Evolutionary conservation across 2,113 vertebrate species (phyloP), one percentile per base, ranked within the genome.

Genomic region (Butorides virescens): DNA sequence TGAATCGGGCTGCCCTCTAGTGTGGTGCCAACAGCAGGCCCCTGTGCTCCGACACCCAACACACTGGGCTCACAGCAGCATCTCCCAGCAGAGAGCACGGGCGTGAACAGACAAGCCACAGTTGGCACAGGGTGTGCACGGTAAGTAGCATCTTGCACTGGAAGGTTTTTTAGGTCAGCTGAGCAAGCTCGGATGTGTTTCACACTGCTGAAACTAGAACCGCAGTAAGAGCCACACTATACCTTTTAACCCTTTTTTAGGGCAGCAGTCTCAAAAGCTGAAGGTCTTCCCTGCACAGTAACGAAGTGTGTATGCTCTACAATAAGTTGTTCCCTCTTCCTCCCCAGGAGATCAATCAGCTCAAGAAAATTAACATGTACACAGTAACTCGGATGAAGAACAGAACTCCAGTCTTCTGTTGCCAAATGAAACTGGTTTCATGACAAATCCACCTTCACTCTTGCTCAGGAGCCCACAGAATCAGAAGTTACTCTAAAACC

Each of bases 1-100:
- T 71, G 96, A 50, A 75, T 46, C 7, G 71, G 83, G 87, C 16
- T 95, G 96, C 96, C 97, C 92, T 87, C 97, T 96, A 89, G 91
- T 56, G 97, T 80, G 94, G 53, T 75, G 76, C 66, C 58, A 68
- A 11, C 42, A 13, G 86, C 19, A 5, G 2, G n/a, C 49, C 63
- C 77, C 65, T 15, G 34, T 2, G 3, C 47, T 50, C 17, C 1
- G 2, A 8, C 59, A 50, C 21, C 20, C 68, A 44, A 32, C 49
- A 23, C 10, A 13, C 10, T 23, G 46, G 61, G 66, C 68, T 75
- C 29, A 2, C 46, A 5, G 72, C 49, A 53, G 53, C 42, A n/a
- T 32, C 55, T 58, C 19, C 49, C 68, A 14, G 56, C 65, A 65
- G 50, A 42, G 49, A 0, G 47, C 1, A n/a, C 56, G 62, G 82